Percentiles rank a stretch among this genome's conserved stretches.
phyloP scores from a whole-genome alignment of 2,113 vertebrate genomes.

The Pelobates fuscus region DNA sequence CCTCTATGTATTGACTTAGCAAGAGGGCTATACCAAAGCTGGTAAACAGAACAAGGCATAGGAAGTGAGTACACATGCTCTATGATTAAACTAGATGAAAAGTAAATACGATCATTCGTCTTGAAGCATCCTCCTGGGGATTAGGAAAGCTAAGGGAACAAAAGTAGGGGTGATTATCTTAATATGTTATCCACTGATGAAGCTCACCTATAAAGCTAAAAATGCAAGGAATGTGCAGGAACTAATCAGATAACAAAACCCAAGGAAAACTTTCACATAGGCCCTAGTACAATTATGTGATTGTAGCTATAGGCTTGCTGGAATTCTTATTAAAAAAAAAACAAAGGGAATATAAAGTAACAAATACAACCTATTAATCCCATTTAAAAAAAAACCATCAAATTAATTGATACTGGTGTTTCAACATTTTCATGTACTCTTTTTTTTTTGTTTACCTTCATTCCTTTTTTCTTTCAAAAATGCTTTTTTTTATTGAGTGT shows the following conservation, averaged over 20 bases:
- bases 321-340: background rate
- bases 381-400: too few species aligned
- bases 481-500: too few species aligned
- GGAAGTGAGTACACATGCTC: constrained; percentile 66
- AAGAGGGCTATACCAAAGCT: constrained; percentile 61
- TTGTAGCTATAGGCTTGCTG: background rate
- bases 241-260: constrained; percentile 56
- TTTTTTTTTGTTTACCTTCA: too few species aligned
- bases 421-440: too few species aligned
- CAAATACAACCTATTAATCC: too few species aligned
- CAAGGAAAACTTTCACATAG: background rate
- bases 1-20: constrained; percentile 73
- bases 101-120: constrained; percentile 65
- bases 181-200: constrained; percentile 63
- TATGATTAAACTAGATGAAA: constrained; percentile 55
- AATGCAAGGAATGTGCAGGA: constrained; percentile 52
- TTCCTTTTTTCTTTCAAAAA: too few species aligned
- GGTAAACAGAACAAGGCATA: constrained; percentile 64
- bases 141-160: constrained; percentile 60
- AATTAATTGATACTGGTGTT: too few species aligned
- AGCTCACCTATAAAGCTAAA: constrained; percentile 63
- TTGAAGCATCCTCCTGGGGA: constrained; percentile 65
- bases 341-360: too few species aligned
- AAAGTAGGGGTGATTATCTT: constrained; percentile 65
- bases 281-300: constrained; percentile 37